Evolutionary conservation across 2,888 invertebrate genomes (phyloP).

Genomic region (Platycheirus albimanus): DNA sequence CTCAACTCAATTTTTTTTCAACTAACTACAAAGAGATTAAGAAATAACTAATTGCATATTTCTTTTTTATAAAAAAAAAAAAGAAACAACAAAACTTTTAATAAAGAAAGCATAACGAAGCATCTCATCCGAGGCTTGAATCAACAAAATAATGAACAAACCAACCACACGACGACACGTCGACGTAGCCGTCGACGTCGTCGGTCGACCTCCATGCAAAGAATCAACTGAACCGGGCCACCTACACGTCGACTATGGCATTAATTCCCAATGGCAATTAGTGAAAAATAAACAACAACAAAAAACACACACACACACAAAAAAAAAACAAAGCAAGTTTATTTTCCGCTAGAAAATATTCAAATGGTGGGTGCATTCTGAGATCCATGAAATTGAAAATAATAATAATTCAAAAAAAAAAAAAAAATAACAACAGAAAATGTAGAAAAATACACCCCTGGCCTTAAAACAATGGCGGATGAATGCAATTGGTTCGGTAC

Average conservation of each 20-base stretch:
- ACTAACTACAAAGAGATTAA: constrained; percentile 40
- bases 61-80: background rate
- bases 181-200: too few species aligned
- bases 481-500: constrained; percentile 64
- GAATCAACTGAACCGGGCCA: constrained; percentile 54
- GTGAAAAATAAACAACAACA: constrained; percentile 63
- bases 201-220: constrained; percentile 37
- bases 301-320: background rate
- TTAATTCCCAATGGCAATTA: constrained; percentile 74
- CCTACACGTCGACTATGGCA: constrained; percentile 63
- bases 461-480: constrained; percentile 71
- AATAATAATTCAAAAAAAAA: too few species aligned
- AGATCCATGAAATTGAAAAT: constrained; percentile 25
- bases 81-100: background rate
- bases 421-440: constrained; percentile 39
- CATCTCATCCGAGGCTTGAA: constrained; percentile 13
- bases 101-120: constrained; percentile 6
- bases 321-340: constrained; percentile 55
- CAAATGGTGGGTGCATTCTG: constrained; percentile 55
- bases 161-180: background rate
- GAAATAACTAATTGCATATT: constrained; percentile 33
- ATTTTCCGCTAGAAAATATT: constrained; percentile 65
- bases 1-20: too few species aligned
- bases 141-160: background rate
- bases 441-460: constrained; percentile 70